A percentile compares a stretch with the other conserved stretches of the same genome.
These are phyloP conservation scores for Physella acuta DNA, from an alignment of 1,140 invertebrate genomes.

Conservation along the genomic window DNA sequence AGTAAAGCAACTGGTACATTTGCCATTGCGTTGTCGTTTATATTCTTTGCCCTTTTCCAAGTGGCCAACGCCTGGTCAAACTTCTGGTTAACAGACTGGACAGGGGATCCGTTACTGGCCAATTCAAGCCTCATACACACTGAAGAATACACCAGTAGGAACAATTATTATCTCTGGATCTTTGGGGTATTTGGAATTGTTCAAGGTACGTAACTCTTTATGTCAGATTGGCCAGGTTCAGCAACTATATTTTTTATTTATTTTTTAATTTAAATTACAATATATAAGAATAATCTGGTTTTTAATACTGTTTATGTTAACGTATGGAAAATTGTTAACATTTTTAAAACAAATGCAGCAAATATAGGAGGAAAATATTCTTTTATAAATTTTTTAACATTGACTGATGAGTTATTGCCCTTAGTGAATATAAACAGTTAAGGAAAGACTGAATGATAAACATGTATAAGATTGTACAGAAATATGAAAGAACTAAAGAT, in stretches of 20 bases:
- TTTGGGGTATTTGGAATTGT: slow-evolving; percentile 50
- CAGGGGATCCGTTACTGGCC: slow-evolving; percentile 43
- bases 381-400: too few relatives aligned
- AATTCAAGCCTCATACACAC: slow-evolving; percentile 28
- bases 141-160: slow-evolving; percentile 10
- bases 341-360: too few relatives aligned
- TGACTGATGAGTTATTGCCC: too few relatives aligned
- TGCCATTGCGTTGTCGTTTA: slow-evolving; percentile 63
- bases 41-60: slow-evolving; percentile 46
- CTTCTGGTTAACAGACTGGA: slow-evolving; percentile 56
- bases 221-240: too few relatives aligned
- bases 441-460: too few relatives aligned
- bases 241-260: too few relatives aligned
- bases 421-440: too few relatives aligned
- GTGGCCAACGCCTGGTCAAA: slow-evolving; percentile 41
- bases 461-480: slow-evolving; percentile 12
- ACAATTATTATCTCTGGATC: slow-evolving; percentile 39
- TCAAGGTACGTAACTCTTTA: slow-evolving; percentile 60
- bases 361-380: too few relatives aligned
- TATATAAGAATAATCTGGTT: too few relatives aligned
- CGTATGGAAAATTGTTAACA: too few relatives aligned
- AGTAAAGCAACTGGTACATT: slow-evolving; percentile 80
- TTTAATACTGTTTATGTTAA: too few relatives aligned
- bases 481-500: not conserved
- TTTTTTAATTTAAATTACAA: too few relatives aligned